Base-by-base conservation (phyloP, 23 tunicate species). In the Trididemnum miniatum region DNA sequence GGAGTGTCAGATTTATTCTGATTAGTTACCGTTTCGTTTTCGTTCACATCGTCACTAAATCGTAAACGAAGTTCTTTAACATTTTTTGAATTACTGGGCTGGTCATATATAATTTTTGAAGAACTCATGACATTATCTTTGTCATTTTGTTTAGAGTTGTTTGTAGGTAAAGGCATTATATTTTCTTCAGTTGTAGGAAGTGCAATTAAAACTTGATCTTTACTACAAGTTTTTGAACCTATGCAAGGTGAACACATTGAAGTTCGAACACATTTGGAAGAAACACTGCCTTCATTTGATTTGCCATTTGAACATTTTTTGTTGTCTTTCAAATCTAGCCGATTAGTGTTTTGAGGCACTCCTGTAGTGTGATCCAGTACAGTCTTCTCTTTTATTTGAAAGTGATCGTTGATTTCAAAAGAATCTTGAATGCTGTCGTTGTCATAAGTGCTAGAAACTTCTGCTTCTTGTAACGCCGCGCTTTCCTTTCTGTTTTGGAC, bases 211-310 rank as follows among this genome's bases (percentile, higher is more conserved):
- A 4, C 4, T 62, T 62, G 27, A 18, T 62, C 27, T 62, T 62
- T 62, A n/a, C n/a, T n/a, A n/a, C n/a, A n/a, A n/a, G 9, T 69
- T 40, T 73, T 73, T 5, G 79, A 39, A 37, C 79, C 79, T 2
- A 73, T 37, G 59, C 79, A 73, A 38, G 79, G 79, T 27, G 59
- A 38, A 29, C 79, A 73, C 59, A 39, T 5, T n/a, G 69, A 20
- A 4, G 25, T 63, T 63, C n/a, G n/a, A 7, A 44, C 15, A 15
- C 54, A 7, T 9, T 9, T 7, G 54, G 9, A 7, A 15, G 12
- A 7, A 15, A 9, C 9, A 44, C 54, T 44, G 15, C 12, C 54
- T 7, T 44, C 54, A 7, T 44, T 44, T 7, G 9, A 15, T 7
- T 44, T 7, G 15, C 12, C 15, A 44, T 44, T 15, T 44, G 15